These are phyloP conservation scores for Drosophila takahashii DNA, from an alignment of 1,140 invertebrate species.

Conservation along the genomic window DNA sequence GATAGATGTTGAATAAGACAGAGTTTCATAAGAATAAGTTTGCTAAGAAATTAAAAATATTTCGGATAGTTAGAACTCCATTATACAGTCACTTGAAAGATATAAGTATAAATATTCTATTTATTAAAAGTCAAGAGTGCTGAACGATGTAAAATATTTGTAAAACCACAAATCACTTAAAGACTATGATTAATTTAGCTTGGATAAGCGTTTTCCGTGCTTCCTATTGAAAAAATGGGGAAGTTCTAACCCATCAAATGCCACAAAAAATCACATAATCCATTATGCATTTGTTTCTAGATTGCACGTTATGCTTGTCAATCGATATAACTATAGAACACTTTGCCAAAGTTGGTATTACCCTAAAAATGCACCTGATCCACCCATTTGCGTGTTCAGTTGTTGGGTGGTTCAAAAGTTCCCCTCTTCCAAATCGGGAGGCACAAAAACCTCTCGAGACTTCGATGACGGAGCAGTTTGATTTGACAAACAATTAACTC, in stretches of 20 bases:
- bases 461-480: constrained; percentile 20
- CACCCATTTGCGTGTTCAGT: constrained; percentile 34
- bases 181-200: constrained; percentile 1
- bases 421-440: constrained; percentile 25
- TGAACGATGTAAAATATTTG: too few species aligned
- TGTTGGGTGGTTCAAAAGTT: constrained; percentile 16
- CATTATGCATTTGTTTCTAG: constrained; percentile 18
- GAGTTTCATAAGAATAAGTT: constrained; percentile 9
- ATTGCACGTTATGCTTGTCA: constrained; percentile 39
- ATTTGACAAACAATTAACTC: constrained; percentile 47
- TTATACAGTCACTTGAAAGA: too few species aligned
- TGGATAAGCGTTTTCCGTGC: constrained; percentile 1
- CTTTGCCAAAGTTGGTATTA: constrained; percentile 1
- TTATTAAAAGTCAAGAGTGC: too few species aligned
- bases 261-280: constrained; percentile 9
- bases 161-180: constrained; percentile 14
- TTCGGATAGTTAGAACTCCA: too few species aligned
- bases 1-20: background rate
- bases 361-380: constrained; percentile 15
- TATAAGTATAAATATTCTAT: too few species aligned
- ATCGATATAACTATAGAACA: constrained; percentile 24
- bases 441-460: constrained; percentile 28
- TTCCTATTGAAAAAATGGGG: constrained; percentile 15
- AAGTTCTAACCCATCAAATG: constrained; percentile 11
- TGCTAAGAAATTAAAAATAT: too few species aligned